Percentiles rank a stretch among this genome's conserved stretches.
These are phyloP conservation scores for Notodonta ziczac DNA, from an alignment of 2,888 invertebrate species.

Conservation along the genomic window DNA sequence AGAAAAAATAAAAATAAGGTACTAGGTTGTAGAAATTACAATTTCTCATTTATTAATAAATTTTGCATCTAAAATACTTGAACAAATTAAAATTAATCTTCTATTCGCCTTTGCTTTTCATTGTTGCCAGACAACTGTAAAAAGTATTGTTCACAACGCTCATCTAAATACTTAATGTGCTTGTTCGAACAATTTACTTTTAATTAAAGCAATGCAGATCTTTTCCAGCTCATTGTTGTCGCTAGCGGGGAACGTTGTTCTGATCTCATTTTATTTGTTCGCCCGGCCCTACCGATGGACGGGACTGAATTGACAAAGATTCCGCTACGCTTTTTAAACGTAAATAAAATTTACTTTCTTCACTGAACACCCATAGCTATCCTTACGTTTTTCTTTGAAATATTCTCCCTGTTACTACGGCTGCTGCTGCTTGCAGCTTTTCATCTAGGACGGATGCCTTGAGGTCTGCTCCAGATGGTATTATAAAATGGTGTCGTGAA, in stretches of 20 bases:
- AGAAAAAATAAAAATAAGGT: too few species aligned
- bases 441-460: slow-evolving; percentile 20
- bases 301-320: slow-evolving; percentile 55
- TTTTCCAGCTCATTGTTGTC: slow-evolving; percentile 58
- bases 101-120: slow-evolving; percentile 23
- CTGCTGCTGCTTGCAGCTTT: slow-evolving; percentile 17
- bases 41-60: too few species aligned
- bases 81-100: not conserved
- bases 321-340: slow-evolving; percentile 48
- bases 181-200: slow-evolving; percentile 63
- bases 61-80: too few species aligned
- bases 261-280: slow-evolving; percentile 62
- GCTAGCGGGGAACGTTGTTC: slow-evolving; percentile 40
- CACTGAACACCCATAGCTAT: slow-evolving; percentile 3
- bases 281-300: slow-evolving; percentile 49
- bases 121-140: slow-evolving; percentile 30
- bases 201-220: slow-evolving; percentile 66
- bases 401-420: slow-evolving; percentile 26
- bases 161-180: slow-evolving; percentile 39
- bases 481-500: slow-evolving; percentile 21
- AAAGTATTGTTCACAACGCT: slow-evolving; percentile 39
- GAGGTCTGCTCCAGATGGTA: slow-evolving; percentile 18
- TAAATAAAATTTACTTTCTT: slow-evolving; percentile 53
- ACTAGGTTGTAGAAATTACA: too few species aligned
- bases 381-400: slow-evolving; percentile 20